Evolutionary conservation across 37 sponge, comb jelly and placozoan genomes (phyloP), one percentile per base, ranked within the genome.

Genomic region (Mnemiopsis leidyi): DNA sequence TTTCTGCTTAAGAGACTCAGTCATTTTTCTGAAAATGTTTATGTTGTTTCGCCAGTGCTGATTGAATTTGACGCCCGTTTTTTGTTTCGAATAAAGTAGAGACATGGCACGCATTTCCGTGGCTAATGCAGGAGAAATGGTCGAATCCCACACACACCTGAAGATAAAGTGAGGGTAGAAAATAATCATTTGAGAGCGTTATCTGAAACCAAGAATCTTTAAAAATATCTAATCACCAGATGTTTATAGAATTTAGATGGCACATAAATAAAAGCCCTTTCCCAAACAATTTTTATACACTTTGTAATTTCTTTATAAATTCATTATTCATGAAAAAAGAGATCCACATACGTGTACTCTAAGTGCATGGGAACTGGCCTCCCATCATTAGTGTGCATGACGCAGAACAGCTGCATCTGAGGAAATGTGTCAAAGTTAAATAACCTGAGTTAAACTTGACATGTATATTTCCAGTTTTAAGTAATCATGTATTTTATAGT

Each of bases 131-230:
- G 33, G 90, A 29, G 90, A 85, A n/a, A 85, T 85, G 1, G 90
- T 85, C 2, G 90, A 85, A 26, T 85, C 90, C 90, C 90, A 85
- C 25, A 85, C 61, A 85, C 90, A 85, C 90, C 90, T 85, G 90
- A 40, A 33, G 21, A 13, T 48, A 48, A 13, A 48, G 61, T 48
- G 13, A n/a, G n/a, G n/a, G n/a, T n/a, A n/a, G n/a, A n/a, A n/a
- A n/a, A n/a, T n/a, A n/a, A n/a, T n/a, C n/a, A n/a, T n/a, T n/a
- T n/a, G n/a, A n/a, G n/a, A n/a, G n/a, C n/a, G n/a, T n/a, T n/a
- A n/a, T n/a, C n/a, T n/a, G n/a, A n/a, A n/a, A n/a, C n/a, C n/a
- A n/a, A n/a, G n/a, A n/a, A n/a, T n/a, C n/a, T n/a, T n/a, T n/a
- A n/a, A n/a, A n/a, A n/a, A n/a, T n/a, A n/a, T n/a, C n/a, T n/a